Evolutionary conservation across 2,888 invertebrate species (phyloP).

Genomic region (Drosophila mimetica): DNA sequence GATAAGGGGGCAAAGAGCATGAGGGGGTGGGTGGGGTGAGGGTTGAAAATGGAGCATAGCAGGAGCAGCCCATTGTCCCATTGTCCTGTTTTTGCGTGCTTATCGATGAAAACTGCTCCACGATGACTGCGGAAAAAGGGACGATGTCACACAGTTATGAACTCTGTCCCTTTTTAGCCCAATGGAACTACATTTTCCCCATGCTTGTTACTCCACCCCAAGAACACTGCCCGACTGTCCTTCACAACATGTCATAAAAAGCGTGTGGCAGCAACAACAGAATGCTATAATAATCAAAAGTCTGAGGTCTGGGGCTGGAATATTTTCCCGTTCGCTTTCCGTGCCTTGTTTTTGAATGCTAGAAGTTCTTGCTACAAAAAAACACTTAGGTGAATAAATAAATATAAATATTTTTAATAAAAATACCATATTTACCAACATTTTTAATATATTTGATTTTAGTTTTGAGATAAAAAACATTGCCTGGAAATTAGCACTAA

Average conservation of each 20-base stretch:
- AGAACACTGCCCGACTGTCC: conserved; percentile 51
- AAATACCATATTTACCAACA: no score
- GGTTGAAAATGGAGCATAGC: conserved; percentile 19
- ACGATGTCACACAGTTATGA: conserved; percentile 54
- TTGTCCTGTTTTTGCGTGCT: conserved; percentile 63
- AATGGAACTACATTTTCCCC: conserved; percentile 53
- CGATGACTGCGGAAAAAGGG: conserved; percentile 25
- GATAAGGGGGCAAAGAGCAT: conserved; percentile 6
- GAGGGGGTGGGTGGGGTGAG: conserved; percentile 29
- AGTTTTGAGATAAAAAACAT: no score
- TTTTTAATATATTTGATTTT: no score
- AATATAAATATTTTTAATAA: background rate
- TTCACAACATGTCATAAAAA: conserved; percentile 70
- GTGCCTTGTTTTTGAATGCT: background rate
- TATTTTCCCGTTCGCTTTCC: conserved; percentile 4
- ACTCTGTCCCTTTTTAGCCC: conserved; percentile 51
- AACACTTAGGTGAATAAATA: background rate
- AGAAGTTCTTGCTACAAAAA: background rate
- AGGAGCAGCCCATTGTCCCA: conserved; percentile 67
- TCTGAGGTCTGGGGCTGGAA: conserved; percentile 17
- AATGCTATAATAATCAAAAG: conserved; percentile 58
- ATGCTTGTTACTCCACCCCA: conserved; percentile 3
- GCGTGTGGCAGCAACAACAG: conserved; percentile 42
- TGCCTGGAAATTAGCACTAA: no score
- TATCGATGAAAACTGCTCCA: conserved; percentile 59